Base-by-base conservation (phyloP, 1,140 invertebrate genomes). In the Battus philenor region DNA sequence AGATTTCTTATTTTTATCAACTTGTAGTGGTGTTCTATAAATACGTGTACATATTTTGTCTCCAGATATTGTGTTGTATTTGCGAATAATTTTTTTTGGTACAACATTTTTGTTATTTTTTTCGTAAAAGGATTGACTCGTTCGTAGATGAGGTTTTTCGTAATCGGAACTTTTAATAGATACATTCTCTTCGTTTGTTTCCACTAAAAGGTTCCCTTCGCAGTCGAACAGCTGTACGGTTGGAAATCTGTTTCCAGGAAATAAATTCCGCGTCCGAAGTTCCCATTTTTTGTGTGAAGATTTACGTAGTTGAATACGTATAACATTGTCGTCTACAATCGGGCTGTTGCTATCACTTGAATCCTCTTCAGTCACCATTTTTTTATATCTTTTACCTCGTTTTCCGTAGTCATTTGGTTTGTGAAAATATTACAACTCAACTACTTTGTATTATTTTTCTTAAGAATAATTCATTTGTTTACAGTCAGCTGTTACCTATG, bases 161-260 rank as follows among this genome's bases (percentile, higher is more conserved):
- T 59, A 70, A 46, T 82, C 75, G 7, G 66, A 66, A 50, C 84
- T 87, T 59, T 78, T 86, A 51, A 87, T 86, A 17, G 84, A 86
- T 57, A 87, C 54, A 34, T 87, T 86, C 41, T 87, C 86, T 45
- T 87, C 81, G 57, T 87, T 87, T 52, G 86, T 87, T 63, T 87
- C 86, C 9, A 87, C 69, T 39, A 87, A 66, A 16, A 87, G 62
- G 60, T 87, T 86, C 49, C 86, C 86, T 11, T 86, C 86, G 52
- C 82, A 85, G 71, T 87, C 86, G 59, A 87, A 87, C 31, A 87
- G 74, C 59, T 87, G 86, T 59, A 87, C 72, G 24, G 73, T 87
- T 7, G 86, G 86, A 52, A 87, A 87, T 48, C 58, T 78, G 22
- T 82, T 63, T 30, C 80, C 69, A 13, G 80, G 81, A 22, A 81